These are phyloP conservation scores for Chloroclysta siterata DNA, from an alignment of 2,888 invertebrate genomes.

Conservation along the genomic window DNA sequence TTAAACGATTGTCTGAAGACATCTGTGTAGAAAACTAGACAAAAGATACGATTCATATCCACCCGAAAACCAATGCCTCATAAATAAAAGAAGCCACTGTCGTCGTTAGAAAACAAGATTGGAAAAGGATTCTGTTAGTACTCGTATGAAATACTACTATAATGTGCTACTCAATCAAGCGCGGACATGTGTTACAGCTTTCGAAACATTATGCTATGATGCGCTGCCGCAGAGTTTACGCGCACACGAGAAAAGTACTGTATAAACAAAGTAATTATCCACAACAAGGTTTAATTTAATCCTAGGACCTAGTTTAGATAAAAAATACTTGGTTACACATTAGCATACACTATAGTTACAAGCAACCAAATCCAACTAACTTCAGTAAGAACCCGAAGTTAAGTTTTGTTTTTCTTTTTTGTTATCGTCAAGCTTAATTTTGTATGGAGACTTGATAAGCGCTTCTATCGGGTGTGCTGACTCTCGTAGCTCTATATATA, in stretches of 20 bases:
- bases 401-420: no score
- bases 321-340: no score
- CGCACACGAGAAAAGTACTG: conserved; percentile 26
- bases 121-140: conserved; percentile 17
- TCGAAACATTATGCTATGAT: conserved; percentile 47
- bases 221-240: conserved; percentile 22
- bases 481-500: no score
- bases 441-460: no score
- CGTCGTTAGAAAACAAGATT: conserved; percentile 9
- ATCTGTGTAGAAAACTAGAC: neutral
- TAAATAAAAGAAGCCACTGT: neutral
- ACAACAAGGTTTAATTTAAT: neutral
- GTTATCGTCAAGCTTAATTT: no score
- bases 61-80: neutral
- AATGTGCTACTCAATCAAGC: conserved; percentile 49
- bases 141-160: conserved; percentile 25
- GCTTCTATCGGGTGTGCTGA: no score
- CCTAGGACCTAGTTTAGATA: neutral
- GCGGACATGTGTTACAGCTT: conserved; percentile 48
- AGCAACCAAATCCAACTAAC: no score
- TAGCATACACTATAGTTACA: no score
- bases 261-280: neutral
- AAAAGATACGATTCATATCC: no score
- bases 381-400: no score
- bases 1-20: neutral